These are phyloP conservation scores for Pammene fasciana DNA, from an alignment of 2,888 invertebrate genomes.

Conservation along the genomic window DNA sequence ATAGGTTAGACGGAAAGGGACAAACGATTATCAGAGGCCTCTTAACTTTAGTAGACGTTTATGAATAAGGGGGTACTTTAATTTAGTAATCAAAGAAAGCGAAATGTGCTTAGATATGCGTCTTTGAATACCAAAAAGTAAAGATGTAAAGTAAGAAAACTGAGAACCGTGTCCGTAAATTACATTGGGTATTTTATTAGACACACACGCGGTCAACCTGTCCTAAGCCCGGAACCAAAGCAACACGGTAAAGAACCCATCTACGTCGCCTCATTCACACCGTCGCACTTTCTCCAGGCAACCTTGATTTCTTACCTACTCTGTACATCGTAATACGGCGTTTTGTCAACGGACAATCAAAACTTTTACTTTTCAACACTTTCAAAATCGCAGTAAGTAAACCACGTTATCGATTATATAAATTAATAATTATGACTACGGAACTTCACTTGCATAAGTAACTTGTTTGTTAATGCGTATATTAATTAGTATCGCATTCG, in stretches of 20 bases:
- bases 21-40: too few species aligned
- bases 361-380: constrained; percentile 76
- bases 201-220: constrained; percentile 4
- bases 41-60: too few species aligned
- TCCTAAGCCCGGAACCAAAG: constrained; percentile 33
- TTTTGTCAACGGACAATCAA: constrained; percentile 65
- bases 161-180: not conserved
- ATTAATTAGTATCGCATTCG: constrained; percentile 35
- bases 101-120: too few species aligned
- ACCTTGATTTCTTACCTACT: constrained; percentile 80
- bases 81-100: too few species aligned
- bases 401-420: constrained; percentile 54
- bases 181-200: constrained; percentile 1
- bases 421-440: constrained; percentile 50
- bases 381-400: constrained; percentile 49
- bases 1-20: too few species aligned
- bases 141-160: not conserved
- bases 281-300: constrained; percentile 78
- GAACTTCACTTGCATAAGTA: constrained; percentile 54
- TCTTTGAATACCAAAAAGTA: not conserved
- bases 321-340: constrained; percentile 55
- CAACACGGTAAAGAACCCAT: constrained; percentile 43
- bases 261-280: constrained; percentile 54
- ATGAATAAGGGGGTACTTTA: too few species aligned
- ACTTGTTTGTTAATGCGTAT: constrained; percentile 32